phyloP scores from a whole-genome alignment of 1,140 invertebrate genomes.

The Harlomillsia oculata region DNA sequence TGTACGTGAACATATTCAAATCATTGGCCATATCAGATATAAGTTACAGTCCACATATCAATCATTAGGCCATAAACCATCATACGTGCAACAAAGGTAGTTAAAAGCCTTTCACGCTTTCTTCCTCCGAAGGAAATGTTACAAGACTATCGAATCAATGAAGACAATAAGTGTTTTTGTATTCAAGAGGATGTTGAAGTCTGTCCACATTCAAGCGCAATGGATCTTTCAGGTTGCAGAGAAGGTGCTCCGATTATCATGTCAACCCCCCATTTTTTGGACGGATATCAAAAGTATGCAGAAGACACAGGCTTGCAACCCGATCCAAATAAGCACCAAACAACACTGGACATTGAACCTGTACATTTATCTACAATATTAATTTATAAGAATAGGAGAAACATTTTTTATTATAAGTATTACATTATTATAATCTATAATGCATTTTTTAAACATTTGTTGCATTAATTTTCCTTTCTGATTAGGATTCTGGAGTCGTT shows the following conservation, averaged over 20 bases:
- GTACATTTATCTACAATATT: neutral
- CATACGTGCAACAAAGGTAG: no score
- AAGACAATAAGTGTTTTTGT: slow-evolving; percentile 2
- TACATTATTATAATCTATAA: no score
- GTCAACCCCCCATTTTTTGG: slow-evolving; percentile 28
- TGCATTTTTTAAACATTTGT: neutral
- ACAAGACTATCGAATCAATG: neutral
- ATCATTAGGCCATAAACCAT: no score
- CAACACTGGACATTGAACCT: slow-evolving; percentile 22
- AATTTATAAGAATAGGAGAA: no score
- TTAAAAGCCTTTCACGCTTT: no score
- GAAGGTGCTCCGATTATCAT: slow-evolving; percentile 25
- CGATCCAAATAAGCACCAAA: slow-evolving; percentile 6
- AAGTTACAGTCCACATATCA: no score
- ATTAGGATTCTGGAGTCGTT: slow-evolving; percentile 15
- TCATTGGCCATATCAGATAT: no score
- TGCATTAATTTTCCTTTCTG: neutral
- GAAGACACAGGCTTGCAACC: slow-evolving; percentile 12
- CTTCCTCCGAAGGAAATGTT: neutral
- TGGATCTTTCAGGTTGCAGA: neutral
- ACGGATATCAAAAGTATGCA: slow-evolving; percentile 3
- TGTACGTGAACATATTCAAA: no score
- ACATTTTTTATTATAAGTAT: no score
- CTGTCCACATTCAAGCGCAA: neutral
- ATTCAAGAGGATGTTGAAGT: neutral